Evolutionary conservation across 2,797 vertebrate species (phyloP), one percentile per base, ranked within the genome.

Genomic region (Eutrigla gurnardus): DNA sequence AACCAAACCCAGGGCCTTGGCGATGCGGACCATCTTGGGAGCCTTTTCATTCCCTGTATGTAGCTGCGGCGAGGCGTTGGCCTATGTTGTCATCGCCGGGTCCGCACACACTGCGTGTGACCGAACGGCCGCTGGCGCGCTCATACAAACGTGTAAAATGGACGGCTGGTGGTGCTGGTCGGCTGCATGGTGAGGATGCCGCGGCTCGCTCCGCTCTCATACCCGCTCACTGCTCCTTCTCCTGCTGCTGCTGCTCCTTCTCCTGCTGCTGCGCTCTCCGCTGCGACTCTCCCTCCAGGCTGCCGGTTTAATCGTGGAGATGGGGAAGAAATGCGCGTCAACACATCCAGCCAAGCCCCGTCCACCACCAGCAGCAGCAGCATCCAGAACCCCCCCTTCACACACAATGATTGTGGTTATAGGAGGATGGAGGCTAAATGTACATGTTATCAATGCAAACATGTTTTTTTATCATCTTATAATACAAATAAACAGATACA

Each of bases 11-110:
- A 98, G 93, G 88, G 96, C 97, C 89, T 97, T 98, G 82, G 95
- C 96, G 92, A 98, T 95, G 92, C 97, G 96, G 92, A 97, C 97
- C 97, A 98, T 99, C 93, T 96, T 97, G 91, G 85, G 75, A 75
- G 83, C 73, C 80, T 89, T 90, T 83, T 93, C 92, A 93, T 92
- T 90, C 91, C 88, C 83, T 43, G 76, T 37, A 5, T 40, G 81
- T 2, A 66, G 72, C 90, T 81, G 82, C 76, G 40, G 73, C 81
- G 75, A 82, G 82, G 82, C 84, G 81, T 83, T 66, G 82, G 73
- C 70, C 83, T 85, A 82, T 53, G 68, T 70, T 66, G 76, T 81
- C 85, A 76, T 79, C 70, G 32, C 78, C 54, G 70, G 71, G 35
- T 42, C 70, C 8, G 80, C 46, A 46, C 66, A 33, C 61, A 32